phyloP scores from a whole-genome alignment of 2,113 vertebrate species.

The Microtus pennsylvanicus region DNA sequence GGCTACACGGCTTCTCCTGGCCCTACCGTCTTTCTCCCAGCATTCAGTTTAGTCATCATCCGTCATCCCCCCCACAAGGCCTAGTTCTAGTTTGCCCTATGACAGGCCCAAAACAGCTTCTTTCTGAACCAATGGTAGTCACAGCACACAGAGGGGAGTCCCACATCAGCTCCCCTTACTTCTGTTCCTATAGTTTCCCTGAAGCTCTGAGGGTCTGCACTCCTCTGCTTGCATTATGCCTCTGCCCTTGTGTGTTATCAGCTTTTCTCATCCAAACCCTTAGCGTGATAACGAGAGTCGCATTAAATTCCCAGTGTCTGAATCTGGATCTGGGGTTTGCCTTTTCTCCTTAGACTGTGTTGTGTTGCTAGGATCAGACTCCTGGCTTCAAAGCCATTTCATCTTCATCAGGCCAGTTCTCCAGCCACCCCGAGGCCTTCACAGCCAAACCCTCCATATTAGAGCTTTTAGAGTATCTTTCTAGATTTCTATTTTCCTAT shows the following conservation, averaged over 20 bases:
- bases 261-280: not conserved
- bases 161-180: not conserved
- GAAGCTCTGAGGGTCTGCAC: not conserved
- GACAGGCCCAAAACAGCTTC: no score
- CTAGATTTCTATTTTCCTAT: not conserved
- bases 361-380: not conserved
- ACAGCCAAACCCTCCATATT: not conserved
- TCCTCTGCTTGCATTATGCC: not conserved
- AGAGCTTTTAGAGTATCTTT: not conserved
- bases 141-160: no score
- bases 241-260: not conserved
- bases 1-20: no score
- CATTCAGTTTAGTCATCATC: no score
- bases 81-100: no score
- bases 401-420: constrained; percentile 6
- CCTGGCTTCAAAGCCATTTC: not conserved
- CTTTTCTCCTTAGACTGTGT: not conserved
- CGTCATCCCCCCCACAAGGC: fast-evolving
- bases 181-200: not conserved
- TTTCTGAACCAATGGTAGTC: no score
- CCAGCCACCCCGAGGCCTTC: not conserved
- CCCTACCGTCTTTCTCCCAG: no score
- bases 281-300: not conserved
- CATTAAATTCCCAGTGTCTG: not conserved
- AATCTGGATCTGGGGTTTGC: not conserved